These are phyloP conservation scores for Drosophila hamatofila DNA, from an alignment of 2,888 invertebrate genomes.

Conservation along the genomic window DNA sequence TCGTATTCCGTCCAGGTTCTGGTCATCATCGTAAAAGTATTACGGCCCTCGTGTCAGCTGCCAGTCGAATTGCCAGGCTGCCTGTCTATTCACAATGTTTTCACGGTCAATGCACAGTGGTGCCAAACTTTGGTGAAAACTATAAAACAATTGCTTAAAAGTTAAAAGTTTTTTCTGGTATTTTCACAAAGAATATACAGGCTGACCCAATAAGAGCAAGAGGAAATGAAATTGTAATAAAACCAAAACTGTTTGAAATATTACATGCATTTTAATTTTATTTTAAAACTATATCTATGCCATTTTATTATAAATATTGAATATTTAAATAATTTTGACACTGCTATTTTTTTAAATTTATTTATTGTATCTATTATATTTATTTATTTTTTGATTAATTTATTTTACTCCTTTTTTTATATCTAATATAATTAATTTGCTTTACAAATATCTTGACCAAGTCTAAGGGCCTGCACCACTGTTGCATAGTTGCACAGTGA, in stretches of 20 bases:
- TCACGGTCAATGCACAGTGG: slow-evolving; percentile 33
- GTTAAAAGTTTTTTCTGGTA: no score
- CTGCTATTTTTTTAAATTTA: background rate
- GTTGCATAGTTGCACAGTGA: slow-evolving; percentile 47
- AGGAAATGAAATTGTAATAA: background rate
- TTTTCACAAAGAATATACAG: background rate
- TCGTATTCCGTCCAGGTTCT: slow-evolving; percentile 43
- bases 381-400: no score
- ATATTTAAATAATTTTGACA: background rate
- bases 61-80: slow-evolving; percentile 20
- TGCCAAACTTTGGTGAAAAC: background rate
- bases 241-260: background rate
- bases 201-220: background rate
- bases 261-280: accelerated
- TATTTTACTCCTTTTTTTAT: background rate
- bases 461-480: slow-evolving; percentile 17
- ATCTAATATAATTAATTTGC: background rate
- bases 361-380: no score
- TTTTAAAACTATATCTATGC: background rate
- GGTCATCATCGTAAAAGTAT: slow-evolving; percentile 78
- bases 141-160: background rate
- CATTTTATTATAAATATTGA: background rate
- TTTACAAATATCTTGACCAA: background rate
- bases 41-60: slow-evolving; percentile 55
- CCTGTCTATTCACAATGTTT: slow-evolving; percentile 20